Evolutionary conservation across 2,888 invertebrate species (phyloP).

Genomic region (Tribolium freemani): DNA sequence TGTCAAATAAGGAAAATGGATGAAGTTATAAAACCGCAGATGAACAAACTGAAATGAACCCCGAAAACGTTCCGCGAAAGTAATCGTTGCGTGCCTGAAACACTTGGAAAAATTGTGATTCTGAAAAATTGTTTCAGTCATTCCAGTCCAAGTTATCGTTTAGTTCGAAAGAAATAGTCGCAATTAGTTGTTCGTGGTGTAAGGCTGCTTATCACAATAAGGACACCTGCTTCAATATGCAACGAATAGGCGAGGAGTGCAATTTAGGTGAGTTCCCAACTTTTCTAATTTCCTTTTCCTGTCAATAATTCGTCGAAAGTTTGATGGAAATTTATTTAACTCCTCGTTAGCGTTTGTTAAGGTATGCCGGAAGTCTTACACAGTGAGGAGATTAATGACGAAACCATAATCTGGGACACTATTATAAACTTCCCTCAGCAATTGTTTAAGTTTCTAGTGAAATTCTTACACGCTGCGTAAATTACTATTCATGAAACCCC

Average conservation of each 20-base stretch:
- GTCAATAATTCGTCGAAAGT: neutral
- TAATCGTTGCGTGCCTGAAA: neutral
- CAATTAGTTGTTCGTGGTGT: slow-evolving; percentile 98
- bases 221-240: slow-evolving; percentile 93
- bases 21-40: neutral
- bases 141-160: slow-evolving; percentile 95
- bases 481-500: no score
- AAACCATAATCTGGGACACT: slow-evolving; percentile 4
- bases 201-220: slow-evolving; percentile 98
- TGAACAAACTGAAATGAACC: no score
- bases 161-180: slow-evolving; percentile 95
- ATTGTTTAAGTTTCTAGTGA: neutral
- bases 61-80: neutral
- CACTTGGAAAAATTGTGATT: no score
- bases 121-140: slow-evolving; percentile 74
- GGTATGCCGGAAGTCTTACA: neutral
- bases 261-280: slow-evolving; percentile 77
- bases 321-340: slow-evolving; percentile 4
- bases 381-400: neutral
- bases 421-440: neutral
- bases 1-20: neutral
- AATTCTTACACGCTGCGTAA: neutral
- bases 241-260: slow-evolving; percentile 93
- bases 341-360: slow-evolving; percentile 1
- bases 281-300: neutral